phyloP scores from a whole-genome alignment of 2,888 invertebrate genomes.

The Erynnis tages region DNA sequence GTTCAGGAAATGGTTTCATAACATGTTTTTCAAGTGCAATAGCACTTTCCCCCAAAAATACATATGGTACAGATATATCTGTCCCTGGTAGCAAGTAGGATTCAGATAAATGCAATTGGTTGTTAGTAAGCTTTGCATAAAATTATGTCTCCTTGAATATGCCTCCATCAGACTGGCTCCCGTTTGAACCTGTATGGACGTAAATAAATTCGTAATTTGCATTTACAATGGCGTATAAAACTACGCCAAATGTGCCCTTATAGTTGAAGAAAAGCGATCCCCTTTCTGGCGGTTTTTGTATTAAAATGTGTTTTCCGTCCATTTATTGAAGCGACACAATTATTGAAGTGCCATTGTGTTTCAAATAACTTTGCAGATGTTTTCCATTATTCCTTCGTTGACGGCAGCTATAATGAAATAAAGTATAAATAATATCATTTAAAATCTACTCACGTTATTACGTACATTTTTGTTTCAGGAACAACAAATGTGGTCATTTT shows the following conservation, averaged over 20 bases:
- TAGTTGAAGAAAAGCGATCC: constrained; percentile 27
- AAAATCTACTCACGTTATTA: too few species aligned
- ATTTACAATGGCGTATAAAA: constrained; percentile 24
- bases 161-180: neutral
- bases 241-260: constrained; percentile 11
- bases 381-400: too few species aligned
- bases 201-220: constrained; percentile 20
- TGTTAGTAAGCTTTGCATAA: neutral
- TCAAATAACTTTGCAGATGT: too few species aligned
- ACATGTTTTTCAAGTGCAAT: neutral
- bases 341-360: too few species aligned
- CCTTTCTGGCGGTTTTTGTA: constrained; percentile 14
- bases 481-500: too few species aligned
- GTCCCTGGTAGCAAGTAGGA: neutral
- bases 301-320: constrained; percentile 29
- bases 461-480: too few species aligned
- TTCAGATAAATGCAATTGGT: neutral
- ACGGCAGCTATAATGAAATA: too few species aligned
- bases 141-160: too few species aligned
- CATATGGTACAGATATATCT: neutral
- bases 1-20: neutral
- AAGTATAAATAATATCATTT: too few species aligned
- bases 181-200: constrained; percentile 20
- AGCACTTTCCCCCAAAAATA: neutral
- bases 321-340: too few species aligned